These are phyloP conservation scores for Pachliopta kotzebuea DNA, from an alignment of 2,888 invertebrate genomes.

Conservation along the genomic window DNA sequence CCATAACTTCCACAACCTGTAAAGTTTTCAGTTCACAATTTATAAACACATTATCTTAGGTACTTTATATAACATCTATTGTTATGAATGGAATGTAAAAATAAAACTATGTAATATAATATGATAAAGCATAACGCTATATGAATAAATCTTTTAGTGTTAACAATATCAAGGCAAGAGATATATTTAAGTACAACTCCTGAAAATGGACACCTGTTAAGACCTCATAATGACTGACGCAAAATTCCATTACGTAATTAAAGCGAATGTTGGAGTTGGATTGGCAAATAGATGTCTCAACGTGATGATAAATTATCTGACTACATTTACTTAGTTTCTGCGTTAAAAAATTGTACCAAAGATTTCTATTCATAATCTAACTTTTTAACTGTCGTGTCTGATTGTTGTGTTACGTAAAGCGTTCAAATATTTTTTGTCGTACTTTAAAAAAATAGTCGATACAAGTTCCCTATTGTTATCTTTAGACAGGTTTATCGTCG, in stretches of 20 bases:
- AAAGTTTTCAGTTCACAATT: slow-evolving; percentile 9
- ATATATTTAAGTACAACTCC: background rate
- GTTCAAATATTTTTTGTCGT: slow-evolving; percentile 32
- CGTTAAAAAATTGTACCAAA: background rate
- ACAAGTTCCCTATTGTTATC: slow-evolving; percentile 44
- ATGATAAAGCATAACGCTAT: background rate
- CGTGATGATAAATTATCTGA: slow-evolving; percentile 1
- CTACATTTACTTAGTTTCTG: slow-evolving; percentile 4
- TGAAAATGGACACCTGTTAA: slow-evolving; percentile 7
- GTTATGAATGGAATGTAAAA: slow-evolving; percentile 1
- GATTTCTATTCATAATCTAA: background rate
- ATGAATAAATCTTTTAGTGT: background rate
- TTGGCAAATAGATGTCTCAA: slow-evolving; percentile 10
- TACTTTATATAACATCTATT: slow-evolving; percentile 4
- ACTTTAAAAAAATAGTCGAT: slow-evolving; percentile 33
- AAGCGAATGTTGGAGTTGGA: slow-evolving; percentile 1
- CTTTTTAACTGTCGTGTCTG: background rate
- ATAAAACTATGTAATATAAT: background rate
- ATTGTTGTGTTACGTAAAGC: slow-evolving; percentile 5
- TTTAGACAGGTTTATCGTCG: slow-evolving; percentile 38
- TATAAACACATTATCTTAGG: slow-evolving; percentile 1
- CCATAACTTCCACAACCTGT: background rate
- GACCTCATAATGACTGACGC: background rate
- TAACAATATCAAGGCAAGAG: background rate
- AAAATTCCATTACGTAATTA: slow-evolving; percentile 10